Base-by-base conservation (phyloP, 2,888 invertebrate genomes). In the Penaeus monodon region DNA sequence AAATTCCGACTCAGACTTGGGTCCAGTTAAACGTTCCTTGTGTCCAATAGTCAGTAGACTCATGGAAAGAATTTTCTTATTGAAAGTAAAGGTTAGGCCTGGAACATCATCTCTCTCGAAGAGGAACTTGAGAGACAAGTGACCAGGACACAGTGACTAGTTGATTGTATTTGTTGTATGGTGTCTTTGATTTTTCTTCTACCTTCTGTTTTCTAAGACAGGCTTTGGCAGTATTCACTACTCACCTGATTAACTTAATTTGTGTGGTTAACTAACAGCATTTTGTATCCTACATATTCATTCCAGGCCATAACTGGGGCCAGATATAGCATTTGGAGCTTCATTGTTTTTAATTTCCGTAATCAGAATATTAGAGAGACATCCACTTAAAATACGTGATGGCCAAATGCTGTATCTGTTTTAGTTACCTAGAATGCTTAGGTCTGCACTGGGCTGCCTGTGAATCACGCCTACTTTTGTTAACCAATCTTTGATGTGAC, bases 111-210 rank as follows among this genome's bases (percentile, higher is more conserved):
- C 63, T 82, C 57, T 65, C 68, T 44, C 65, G 22, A n/a, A 27
- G 38, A 44, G 38, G 38, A 44, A 66, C 66, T 22, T 22, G 65
- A 68, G 65, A 38, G 68, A 68, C 27, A 29, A 80, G 65, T 73
- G 82, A 82, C 73, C 63, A 27, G 65, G 86, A 87, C 86, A 70
- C 83, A 87, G 79, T 79, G 86, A 87, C 86, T 83, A 77, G 65
- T 81, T 66, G 73, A 78, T 83, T 87, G 83, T 83, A 87, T 83
- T 83, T 87, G 82, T 82, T 87, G 86, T 79, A 83, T 87, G 86
- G 86, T 87, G 86, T 87, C 86, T 87, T 87, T 87, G 86, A 87
- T 79, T 83, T 78, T 65, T 77, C 64, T 74, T 76, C 57, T 66
- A 66, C 82, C 70, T 76, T 73, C 44, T 70, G 33, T 76, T 70